Evolutionary conservation across 2,888 invertebrate species (phyloP).

Genomic region (Stenolophus ochropezus): DNA sequence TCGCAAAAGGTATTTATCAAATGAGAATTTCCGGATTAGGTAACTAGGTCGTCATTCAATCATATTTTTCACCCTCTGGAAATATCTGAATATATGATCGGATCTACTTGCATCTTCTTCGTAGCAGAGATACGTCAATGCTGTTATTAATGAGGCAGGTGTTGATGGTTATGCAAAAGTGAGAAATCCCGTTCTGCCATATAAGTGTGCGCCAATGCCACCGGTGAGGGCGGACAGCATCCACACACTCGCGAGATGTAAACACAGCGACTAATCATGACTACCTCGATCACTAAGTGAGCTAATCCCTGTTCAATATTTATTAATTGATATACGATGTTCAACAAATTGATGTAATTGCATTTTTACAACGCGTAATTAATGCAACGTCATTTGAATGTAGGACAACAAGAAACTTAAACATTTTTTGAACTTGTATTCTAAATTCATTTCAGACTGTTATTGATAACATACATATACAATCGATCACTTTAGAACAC

Average conservation of each 20-base stretch:
- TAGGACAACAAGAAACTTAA: neutral
- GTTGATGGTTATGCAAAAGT: conserved; percentile 48
- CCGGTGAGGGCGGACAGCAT: conserved; percentile 26
- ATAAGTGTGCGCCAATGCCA: conserved; percentile 46
- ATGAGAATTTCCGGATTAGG: too few species aligned
- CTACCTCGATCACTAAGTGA: neutral
- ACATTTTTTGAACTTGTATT: neutral
- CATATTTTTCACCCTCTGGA: too few species aligned
- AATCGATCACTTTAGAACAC: too few species aligned
- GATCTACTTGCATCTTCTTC: neutral
- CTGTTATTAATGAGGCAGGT: conserved; percentile 38
- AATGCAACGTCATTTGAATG: neutral
- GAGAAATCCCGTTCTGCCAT: conserved; percentile 52
- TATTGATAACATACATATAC: neutral
- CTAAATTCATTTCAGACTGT: neutral
- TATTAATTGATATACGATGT: conserved; percentile 20
- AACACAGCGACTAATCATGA: neutral
- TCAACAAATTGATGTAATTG: conserved; percentile 23
- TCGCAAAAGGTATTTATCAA: too few species aligned
- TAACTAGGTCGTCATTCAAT: too few species aligned
- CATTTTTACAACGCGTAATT: neutral
- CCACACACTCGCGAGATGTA: neutral
- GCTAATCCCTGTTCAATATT: conserved; percentile 12
- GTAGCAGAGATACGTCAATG: conserved; percentile 6
- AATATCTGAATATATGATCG: too few species aligned